A percentile compares a stretch with the other conserved stretches of the same genome.
phyloP scores from a whole-genome alignment of 1,140 invertebrate species.

The Catajapyx aquilonaris region DNA sequence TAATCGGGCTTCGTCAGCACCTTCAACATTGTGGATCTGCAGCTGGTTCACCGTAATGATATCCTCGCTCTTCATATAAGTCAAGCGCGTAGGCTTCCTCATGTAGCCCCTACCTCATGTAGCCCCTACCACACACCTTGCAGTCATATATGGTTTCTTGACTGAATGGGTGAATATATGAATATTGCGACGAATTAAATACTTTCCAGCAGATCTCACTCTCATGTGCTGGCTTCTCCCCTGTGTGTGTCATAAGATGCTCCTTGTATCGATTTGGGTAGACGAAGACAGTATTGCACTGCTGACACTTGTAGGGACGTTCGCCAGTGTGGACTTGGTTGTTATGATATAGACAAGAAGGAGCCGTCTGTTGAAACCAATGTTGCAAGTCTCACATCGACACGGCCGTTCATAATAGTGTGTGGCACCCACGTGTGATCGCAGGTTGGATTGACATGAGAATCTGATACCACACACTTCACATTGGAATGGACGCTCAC shows the following conservation, averaged over 20 bases:
- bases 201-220: constrained; percentile 17
- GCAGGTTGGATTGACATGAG: constrained; percentile 4
- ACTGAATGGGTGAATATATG: constrained; percentile 15
- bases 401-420: constrained; percentile 12
- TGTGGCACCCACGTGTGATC: constrained; percentile 4
- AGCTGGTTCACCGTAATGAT: not conserved
- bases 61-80: not conserved
- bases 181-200: constrained; percentile 15
- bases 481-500: constrained; percentile 9
- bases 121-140: constrained; percentile 11
- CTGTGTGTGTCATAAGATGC: constrained; percentile 16
- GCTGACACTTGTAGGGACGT: constrained; percentile 15
- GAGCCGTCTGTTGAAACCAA: constrained; percentile 14
- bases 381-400: constrained; percentile 12
- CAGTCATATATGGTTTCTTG: constrained; percentile 17
- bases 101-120: constrained; percentile 14
- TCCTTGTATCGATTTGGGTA: constrained; percentile 15
- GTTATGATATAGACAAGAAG: constrained; percentile 15
- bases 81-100: constrained; percentile 9
- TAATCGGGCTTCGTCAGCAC: no score
- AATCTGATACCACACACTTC: constrained; percentile 7
- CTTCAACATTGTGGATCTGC: no score
- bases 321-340: no score
- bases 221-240: no score
- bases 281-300: constrained; percentile 15